Evolutionary conservation across 2,888 invertebrate genomes (phyloP), one percentile per base, ranked within the genome.

Genomic region (Drosophila flavopinicola): DNA sequence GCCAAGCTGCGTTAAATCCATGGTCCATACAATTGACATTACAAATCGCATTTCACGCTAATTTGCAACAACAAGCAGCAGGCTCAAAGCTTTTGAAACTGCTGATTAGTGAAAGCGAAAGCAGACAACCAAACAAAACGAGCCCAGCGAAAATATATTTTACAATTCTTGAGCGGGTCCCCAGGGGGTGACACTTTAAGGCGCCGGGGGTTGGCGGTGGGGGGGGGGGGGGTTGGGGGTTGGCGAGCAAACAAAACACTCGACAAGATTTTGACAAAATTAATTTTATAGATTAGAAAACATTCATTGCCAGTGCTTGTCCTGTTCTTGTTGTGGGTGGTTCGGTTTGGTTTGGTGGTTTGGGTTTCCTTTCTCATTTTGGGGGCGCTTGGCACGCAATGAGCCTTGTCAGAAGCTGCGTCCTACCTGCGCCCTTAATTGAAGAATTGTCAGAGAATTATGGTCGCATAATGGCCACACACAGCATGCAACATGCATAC

Each of bases 31-130:
- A 83, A 83, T 83, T 87, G 86, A 83, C 83, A 83, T 87, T 87
- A 83, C 85, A 79, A 83, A 83, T 85, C 88, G 87, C 82, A 77
- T 84, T 84, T 84, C 86, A 87, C 83, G 83, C 87, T 87, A 84
- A 84, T 84, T 84, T 84, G 87, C 84, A 78, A 64, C 79, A 75
- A 72, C 60, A 75, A 67, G 57, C 51, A 39, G 39, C 49, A 51
- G 29, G 20, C 20, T 2, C 2, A 20, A 3, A 20, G 20, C 67
- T 54, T 64, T 68, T 44, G 54, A 71, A 64, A 71, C 67, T 75
- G 75, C 75, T 75, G 75, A 67, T 73, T 67, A 75, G 71, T 75
- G 30, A 61, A 74, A 48, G 51, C 44, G 41, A 33, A 29, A 20
- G 20, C 20, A 20, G 4, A 20, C 20, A 20, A 15, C 42, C 30